Conservation (phyloP, 2,888 invertebrate species). For the Caradrina clavipalpis region DNA sequence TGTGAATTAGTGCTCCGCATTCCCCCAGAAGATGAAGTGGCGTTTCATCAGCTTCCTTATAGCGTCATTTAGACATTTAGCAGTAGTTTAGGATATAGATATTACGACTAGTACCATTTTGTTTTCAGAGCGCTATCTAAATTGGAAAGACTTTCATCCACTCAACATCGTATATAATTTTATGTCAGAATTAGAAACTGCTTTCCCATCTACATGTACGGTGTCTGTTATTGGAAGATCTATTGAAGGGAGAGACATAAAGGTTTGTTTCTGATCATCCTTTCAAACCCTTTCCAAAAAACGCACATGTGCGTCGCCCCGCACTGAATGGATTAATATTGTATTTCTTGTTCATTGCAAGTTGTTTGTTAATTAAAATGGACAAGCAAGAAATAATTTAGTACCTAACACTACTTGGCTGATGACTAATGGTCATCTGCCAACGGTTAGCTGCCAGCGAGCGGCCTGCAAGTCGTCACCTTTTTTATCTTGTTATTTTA, state of each 20-base stretch:
- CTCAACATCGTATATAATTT: constrained; percentile 93
- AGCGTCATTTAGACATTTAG: neutral
- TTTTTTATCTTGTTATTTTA: too few relatives aligned
- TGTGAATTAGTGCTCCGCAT: too few relatives aligned
- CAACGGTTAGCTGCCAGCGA: too few relatives aligned
- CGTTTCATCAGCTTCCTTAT: neutral
- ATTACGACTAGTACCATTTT: neutral
- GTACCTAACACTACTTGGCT: too few relatives aligned
- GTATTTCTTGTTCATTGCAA: too few relatives aligned
- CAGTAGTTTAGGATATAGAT: too few relatives aligned
- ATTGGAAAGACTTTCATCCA: constrained; percentile 95
- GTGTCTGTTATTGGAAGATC: constrained; percentile 94
- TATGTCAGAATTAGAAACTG: constrained; percentile 93
- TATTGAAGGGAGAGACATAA: constrained; percentile 93
- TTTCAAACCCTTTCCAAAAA: neutral
- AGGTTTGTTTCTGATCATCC: constrained; percentile 83
- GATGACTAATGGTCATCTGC: too few relatives aligned
- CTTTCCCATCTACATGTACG: constrained; percentile 94
- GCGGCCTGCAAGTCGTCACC: too few relatives aligned
- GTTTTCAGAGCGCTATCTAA: constrained; percentile 85
- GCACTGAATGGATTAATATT: too few relatives aligned
- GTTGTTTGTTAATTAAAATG: neutral
- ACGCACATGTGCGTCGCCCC: too few relatives aligned
- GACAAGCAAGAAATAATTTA: too few relatives aligned
- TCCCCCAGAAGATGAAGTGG: too few relatives aligned